Evolutionary conservation across 2,113 vertebrate species (phyloP).

Genomic region (Paracanthobrama guichenoti): DNA sequence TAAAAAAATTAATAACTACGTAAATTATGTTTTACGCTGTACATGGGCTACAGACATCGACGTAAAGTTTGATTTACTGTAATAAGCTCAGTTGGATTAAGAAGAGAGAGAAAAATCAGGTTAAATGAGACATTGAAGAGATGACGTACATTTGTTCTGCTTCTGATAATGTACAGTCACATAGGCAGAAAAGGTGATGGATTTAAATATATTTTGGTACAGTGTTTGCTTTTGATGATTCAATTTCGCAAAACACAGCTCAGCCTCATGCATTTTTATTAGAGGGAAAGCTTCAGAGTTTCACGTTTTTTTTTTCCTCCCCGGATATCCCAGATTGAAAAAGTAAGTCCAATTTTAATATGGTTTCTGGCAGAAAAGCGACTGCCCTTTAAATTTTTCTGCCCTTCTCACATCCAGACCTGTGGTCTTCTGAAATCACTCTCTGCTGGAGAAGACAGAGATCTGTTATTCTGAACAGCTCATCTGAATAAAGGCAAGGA

Average conservation of each 20-base stretch:
- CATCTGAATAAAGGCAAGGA: background rate
- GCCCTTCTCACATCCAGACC: constrained; percentile 16
- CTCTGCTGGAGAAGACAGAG: background rate
- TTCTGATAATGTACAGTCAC: constrained; percentile 75
- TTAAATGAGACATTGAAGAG: background rate
- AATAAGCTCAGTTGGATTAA: background rate
- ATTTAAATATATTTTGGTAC: constrained; percentile 77
- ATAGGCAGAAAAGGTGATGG: constrained; percentile 75
- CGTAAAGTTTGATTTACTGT: constrained; percentile 9
- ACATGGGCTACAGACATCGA: constrained; percentile 35
- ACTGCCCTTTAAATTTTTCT: constrained; percentile 36
- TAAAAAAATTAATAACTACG: constrained; percentile 81
- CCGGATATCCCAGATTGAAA: constrained; percentile 33
- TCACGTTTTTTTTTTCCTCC: constrained; percentile 52
- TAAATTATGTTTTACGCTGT: constrained; percentile 73
- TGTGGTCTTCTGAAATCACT: background rate
- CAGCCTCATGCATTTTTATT: constrained; percentile 78
- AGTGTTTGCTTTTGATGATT: constrained; percentile 87
- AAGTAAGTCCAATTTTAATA: constrained; percentile 51
- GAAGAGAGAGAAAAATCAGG: background rate
- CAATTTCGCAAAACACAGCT: constrained; percentile 75
- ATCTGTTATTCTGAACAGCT: constrained; percentile 2
- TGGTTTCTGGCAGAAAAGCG: constrained; percentile 39
- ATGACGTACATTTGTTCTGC: constrained; percentile 57
- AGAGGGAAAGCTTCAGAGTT: constrained; percentile 64